These are phyloP conservation scores for Seriola quinqueradiata DNA, from an alignment of 2,113 vertebrate species.

Conservation along the genomic window DNA sequence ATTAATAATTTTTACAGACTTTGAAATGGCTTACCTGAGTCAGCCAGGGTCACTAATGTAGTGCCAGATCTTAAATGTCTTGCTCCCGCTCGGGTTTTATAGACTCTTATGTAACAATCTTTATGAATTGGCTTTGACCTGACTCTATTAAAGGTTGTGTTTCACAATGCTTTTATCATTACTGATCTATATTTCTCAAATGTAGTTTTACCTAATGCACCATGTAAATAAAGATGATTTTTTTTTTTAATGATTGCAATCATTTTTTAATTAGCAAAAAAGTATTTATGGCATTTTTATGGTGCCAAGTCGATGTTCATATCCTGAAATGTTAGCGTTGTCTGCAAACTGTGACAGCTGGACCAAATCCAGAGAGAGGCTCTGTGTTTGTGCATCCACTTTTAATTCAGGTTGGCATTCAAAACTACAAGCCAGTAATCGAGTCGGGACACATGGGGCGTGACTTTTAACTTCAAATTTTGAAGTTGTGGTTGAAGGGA, in stretches of 20 bases:
- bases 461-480: not conserved
- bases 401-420: slow-evolving; percentile 1
- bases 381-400: not conserved
- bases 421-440: not conserved
- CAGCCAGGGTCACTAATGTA: not conserved
- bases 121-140: not conserved
- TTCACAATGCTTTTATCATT: not conserved
- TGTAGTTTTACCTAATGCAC: too few species aligned
- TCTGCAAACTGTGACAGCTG: too few species aligned
- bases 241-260: too few species aligned
- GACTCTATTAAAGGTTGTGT: not conserved
- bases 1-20: slow-evolving; percentile 21
- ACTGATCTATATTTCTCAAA: not conserved
- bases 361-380: not conserved
- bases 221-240: too few species aligned
- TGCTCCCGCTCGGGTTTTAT: slow-evolving; percentile 8
- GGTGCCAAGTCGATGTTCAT: too few species aligned
- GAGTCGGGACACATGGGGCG: not conserved
- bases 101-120: slow-evolving; percentile 11
- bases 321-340: too few species aligned
- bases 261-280: too few species aligned
- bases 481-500: not conserved
- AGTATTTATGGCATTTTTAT: too few species aligned
- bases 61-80: slow-evolving; percentile 25
- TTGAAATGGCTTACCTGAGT: not conserved